Conservation (phyloP, 2,888 invertebrate species). For the Cyrtodaria siliqua region DNA sequence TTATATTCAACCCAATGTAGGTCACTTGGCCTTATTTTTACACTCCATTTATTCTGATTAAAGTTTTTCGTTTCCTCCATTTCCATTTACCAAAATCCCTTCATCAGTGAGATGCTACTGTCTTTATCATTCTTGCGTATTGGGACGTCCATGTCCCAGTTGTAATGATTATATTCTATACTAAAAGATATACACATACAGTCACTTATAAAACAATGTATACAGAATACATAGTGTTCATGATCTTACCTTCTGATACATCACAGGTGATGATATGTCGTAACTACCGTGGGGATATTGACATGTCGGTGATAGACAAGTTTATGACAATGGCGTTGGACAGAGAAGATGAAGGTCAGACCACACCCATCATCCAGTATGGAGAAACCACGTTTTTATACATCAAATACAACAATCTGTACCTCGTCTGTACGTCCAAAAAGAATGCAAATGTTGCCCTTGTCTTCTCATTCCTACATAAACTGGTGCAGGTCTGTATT, state of each 20-base stretch:
- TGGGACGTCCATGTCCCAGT: no score
- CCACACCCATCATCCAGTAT: conserved; percentile 96
- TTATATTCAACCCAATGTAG: no score
- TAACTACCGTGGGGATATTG: conserved; percentile 99
- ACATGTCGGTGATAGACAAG: conserved; percentile 97
- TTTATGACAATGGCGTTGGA: conserved; percentile 99
- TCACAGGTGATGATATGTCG: conserved; percentile 96
- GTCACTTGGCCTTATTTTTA: no score
- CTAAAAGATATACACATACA: no score
- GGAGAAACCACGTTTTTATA: conserved; percentile 96
- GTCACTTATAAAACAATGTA: no score
- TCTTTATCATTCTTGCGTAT: no score
- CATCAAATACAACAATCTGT: conserved; percentile 99
- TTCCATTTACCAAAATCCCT: neutral
- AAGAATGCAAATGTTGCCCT: conserved; percentile 99
- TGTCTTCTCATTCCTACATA: conserved; percentile 98
- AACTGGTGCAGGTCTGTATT: conserved; percentile 94
- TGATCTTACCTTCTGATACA: no score
- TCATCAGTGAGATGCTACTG: no score
- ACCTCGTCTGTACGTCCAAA: conserved; percentile 97
- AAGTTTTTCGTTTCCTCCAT: no score
- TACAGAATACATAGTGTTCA: no score
- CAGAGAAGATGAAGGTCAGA: conserved; percentile 97
- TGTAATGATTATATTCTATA: no score
- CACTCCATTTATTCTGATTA: no score